Evolutionary conservation across 2,113 vertebrate species (phyloP), one percentile per base, ranked within the genome.

Genomic region (Lasiurus cinereus): DNA sequence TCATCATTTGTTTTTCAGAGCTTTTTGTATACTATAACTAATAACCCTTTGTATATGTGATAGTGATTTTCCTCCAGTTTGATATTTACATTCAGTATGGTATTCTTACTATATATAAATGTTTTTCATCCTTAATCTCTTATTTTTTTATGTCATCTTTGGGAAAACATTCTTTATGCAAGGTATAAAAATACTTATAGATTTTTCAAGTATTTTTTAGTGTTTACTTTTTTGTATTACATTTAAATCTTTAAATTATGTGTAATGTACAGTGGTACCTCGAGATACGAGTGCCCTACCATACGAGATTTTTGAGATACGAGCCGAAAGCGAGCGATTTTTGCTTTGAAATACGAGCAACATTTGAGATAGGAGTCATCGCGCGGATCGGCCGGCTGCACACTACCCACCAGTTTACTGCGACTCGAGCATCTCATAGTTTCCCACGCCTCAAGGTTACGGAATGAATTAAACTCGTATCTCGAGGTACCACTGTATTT

Each of bases 121-220:
- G 15, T 46, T 90, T 94, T 79, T 94, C 5, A 50, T 85, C 52
- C 31, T 50, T 74, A 86, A 66, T 80, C 18, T 54, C 82, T 84
- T 62, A 86, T 88, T 24, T 22, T 90, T 95, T 95, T 83, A 94
- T 59, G 31, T 64, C 52, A 86, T 87, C 22, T 83, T 93, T 94
- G 16, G 9, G 56, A 96, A 91, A 69, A 1, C 10, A 83, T 87
- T 83, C 2, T 83, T 9, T 33, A 83, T 94, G 33, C 11, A 83
- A 80, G 21, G 39, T 90, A 74, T 74, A 62, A 95, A 97, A 92
- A 89, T 73, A 62, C 18, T 3, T 80, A 54, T 76, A 39, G 5
- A 2, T 84, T 92, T 39, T 54, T 79, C 29, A 79, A 54, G 11
- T 90, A 78, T 2, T 73, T 80, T 80, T 70, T 31, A 43, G 19